These are phyloP conservation scores for Oscheius onirici DNA, from an alignment of 2,888 invertebrate species.

Conservation along the genomic window DNA sequence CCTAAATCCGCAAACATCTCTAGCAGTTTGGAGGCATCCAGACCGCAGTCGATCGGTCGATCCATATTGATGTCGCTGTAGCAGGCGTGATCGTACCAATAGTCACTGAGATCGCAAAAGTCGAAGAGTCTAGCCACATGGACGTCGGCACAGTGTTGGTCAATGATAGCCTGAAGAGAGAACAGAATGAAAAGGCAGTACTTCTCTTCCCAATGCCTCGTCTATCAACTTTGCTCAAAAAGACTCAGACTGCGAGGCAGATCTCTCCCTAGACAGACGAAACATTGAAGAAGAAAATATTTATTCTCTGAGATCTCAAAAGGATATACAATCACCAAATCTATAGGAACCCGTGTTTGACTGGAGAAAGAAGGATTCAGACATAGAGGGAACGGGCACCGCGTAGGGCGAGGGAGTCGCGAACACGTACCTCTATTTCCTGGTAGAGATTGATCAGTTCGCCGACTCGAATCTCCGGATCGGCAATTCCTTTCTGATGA, in stretches of 20 bases:
- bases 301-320: slow-evolving; percentile 12
- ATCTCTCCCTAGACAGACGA: not conserved
- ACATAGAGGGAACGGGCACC: slow-evolving; percentile 1
- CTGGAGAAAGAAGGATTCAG: not conserved
- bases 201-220: no score
- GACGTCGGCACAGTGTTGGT: slow-evolving; percentile 63
- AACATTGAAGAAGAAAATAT: slow-evolving; percentile 1
- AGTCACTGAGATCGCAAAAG: slow-evolving; percentile 64
- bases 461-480: slow-evolving; percentile 61
- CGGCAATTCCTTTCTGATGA: slow-evolving; percentile 37
- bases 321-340: slow-evolving; percentile 1
- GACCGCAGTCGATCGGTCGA: slow-evolving; percentile 11
- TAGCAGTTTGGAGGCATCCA: slow-evolving; percentile 9
- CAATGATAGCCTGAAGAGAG: slow-evolving; percentile 55
- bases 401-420: not conserved
- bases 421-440: slow-evolving; percentile 62
- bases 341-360: not conserved
- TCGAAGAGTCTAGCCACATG: slow-evolving; percentile 70
- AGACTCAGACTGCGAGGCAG: no score
- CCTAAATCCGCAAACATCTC: slow-evolving; percentile 13
- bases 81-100: slow-evolving; percentile 46
- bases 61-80: slow-evolving; percentile 14
- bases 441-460: slow-evolving; percentile 60
- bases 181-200: no score
- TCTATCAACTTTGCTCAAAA: no score